These are phyloP conservation scores for Diaphora mendica DNA, from an alignment of 2,888 invertebrate genomes.

Conservation along the genomic window DNA sequence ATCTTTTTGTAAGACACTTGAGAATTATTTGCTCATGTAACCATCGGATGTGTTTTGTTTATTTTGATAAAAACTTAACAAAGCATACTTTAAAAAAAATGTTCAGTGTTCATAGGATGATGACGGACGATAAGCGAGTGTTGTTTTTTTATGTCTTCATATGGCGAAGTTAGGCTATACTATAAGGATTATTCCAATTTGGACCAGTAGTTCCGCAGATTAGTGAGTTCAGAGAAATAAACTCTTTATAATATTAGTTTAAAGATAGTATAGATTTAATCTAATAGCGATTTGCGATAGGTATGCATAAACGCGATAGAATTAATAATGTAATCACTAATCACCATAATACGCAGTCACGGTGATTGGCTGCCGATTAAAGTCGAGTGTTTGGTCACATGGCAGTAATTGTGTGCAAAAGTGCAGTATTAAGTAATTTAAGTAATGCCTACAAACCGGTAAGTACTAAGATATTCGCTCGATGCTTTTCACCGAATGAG, in stretches of 20 bases:
- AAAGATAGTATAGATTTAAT: neutral
- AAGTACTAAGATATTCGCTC: too few relatives aligned
- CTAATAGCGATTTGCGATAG: neutral
- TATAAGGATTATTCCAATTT: too few relatives aligned
- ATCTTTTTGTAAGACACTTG: neutral
- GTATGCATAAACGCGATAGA: neutral
- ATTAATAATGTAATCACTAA: slow-evolving; percentile 9
- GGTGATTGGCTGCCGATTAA: slow-evolving; percentile 18
- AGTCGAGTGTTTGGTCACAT: slow-evolving; percentile 1
- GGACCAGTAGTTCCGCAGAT: too few relatives aligned
- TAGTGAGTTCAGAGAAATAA: too few relatives aligned
- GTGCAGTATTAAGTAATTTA: neutral
- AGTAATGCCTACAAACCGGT: neutral
- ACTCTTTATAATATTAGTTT: too few relatives aligned
- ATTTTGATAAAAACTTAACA: neutral
- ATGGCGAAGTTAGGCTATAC: neutral
- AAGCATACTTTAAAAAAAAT: neutral
- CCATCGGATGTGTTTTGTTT: neutral
- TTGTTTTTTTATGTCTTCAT: neutral
- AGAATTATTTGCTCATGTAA: slow-evolving; percentile 4
- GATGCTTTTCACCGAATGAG: too few relatives aligned
- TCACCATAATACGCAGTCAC: slow-evolving; percentile 11
- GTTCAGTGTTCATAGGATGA: neutral
- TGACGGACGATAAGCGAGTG: neutral
- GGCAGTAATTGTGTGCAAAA: neutral